These are phyloP conservation scores for Hecatera dysodea DNA, from an alignment of 2,888 invertebrate species.

Conservation along the genomic window DNA sequence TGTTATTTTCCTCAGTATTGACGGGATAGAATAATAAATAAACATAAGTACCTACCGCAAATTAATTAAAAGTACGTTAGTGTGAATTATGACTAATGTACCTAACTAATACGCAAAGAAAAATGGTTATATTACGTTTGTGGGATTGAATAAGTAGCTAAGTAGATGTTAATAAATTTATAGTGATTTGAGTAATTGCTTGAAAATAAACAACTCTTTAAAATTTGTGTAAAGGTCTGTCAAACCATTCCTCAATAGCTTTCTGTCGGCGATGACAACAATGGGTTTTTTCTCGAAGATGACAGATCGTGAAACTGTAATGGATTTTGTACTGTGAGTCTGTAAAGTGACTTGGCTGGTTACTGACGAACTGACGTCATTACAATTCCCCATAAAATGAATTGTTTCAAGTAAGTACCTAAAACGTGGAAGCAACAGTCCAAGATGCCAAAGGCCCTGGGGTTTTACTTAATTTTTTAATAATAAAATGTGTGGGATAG, in stretches of 20 bases:
- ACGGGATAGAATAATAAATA: neutral
- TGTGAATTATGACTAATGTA: neutral
- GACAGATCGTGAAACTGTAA: constrained; percentile 17
- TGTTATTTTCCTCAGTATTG: neutral
- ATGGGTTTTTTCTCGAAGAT: constrained; percentile 27
- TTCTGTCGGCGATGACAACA: neutral
- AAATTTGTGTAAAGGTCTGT: too few relatives aligned
- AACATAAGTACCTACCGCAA: neutral
- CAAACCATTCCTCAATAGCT: neutral
- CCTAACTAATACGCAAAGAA: neutral
- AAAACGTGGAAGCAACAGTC: neutral
- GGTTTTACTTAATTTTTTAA: too few relatives aligned
- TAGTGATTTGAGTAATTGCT: neutral
- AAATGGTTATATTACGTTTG: neutral
- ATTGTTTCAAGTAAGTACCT: neutral
- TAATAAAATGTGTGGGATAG: too few relatives aligned
- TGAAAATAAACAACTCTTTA: neutral
- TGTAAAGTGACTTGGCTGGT: constrained; percentile 12
- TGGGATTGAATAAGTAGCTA: neutral
- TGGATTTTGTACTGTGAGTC: constrained; percentile 31
- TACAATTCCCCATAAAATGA: constrained; percentile 4
- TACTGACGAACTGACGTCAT: constrained; percentile 45
- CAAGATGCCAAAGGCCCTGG: too few relatives aligned
- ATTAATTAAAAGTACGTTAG: neutral
- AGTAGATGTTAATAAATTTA: neutral